phyloP scores from a whole-genome alignment of 2,113 vertebrate genomes.

The Scopus umbretta region DNA sequence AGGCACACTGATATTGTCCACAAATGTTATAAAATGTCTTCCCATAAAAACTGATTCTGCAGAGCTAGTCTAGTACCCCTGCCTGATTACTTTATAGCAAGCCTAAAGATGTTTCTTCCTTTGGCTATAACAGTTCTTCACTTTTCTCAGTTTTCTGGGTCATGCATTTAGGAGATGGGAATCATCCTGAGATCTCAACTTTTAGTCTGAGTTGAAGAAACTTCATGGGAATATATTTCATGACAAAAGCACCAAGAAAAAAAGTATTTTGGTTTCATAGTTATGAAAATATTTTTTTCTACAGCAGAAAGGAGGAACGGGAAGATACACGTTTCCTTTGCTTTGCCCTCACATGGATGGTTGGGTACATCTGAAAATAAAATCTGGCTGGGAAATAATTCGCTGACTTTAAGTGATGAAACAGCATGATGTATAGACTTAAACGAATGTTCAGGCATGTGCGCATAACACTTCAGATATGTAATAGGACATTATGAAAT shows the following conservation, averaged over 20 bases:
- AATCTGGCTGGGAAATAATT: constrained; percentile 45
- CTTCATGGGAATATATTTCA: not conserved
- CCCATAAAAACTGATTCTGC: not conserved
- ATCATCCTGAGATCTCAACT: not conserved
- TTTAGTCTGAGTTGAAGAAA: not conserved
- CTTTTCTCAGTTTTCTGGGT: not conserved
- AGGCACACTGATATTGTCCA: not conserved
- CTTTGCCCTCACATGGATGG: not conserved
- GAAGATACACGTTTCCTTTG: not conserved
- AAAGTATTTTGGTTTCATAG: not conserved
- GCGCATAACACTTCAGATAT: not conserved
- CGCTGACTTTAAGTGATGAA: constrained; percentile 43
- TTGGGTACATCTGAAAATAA: constrained; percentile 27
- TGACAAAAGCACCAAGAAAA: not conserved
- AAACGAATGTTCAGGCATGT: constrained; percentile 33
- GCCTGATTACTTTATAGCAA: not conserved
- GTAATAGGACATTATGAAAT: constrained; percentile 23
- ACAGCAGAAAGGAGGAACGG: not conserved
- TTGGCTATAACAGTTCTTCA: not conserved
- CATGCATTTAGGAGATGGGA: not conserved
- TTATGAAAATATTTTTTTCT: not conserved
- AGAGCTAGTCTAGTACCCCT: not conserved
- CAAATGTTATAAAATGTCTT: not conserved
- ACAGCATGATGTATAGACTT: constrained; percentile 34
- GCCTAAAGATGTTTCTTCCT: not conserved